These are phyloP conservation scores for Botia kubotai DNA, from an alignment of 2,797 vertebrate genomes.

Conservation along the genomic window DNA sequence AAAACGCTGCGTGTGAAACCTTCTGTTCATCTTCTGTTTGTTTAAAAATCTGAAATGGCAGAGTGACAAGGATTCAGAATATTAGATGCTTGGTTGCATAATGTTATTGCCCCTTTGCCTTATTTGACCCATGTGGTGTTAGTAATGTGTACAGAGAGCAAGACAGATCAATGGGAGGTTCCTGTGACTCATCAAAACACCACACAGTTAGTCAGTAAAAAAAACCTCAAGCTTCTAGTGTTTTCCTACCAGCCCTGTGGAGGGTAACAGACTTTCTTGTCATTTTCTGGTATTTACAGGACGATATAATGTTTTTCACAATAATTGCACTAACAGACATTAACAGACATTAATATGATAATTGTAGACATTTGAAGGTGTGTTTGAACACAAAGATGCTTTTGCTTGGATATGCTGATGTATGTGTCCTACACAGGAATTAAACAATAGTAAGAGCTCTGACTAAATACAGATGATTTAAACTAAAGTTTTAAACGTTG, in stretches of 20 bases:
- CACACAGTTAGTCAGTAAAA: background rate
- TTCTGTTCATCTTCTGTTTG: too few species aligned
- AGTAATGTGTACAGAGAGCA: constrained; percentile 15
- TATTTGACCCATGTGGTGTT: constrained; percentile 15
- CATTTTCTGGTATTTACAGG: constrained; percentile 16
- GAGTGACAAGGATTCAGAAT: background rate
- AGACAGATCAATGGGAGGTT: constrained; percentile 31
- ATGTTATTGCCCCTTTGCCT: background rate
- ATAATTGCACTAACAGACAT: background rate
- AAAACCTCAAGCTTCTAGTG: constrained; percentile 5
- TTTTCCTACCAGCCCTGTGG: constrained; percentile 25
- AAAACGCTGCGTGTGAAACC: too few species aligned
- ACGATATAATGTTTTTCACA: too few species aligned
- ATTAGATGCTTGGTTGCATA: background rate
- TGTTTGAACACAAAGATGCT: background rate
- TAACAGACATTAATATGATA: too few species aligned
- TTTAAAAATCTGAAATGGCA: background rate
- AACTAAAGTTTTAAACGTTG: too few species aligned
- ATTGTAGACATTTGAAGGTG: constrained; percentile 10
- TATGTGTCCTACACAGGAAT: background rate
- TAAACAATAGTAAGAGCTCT: too few species aligned
- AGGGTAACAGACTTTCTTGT: background rate
- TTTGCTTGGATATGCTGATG: background rate
- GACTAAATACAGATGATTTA: too few species aligned
- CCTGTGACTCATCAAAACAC: constrained; percentile 42